These are phyloP conservation scores for Cheilinus undulatus DNA, from an alignment of 2,113 vertebrate species.

Conservation along the genomic window DNA sequence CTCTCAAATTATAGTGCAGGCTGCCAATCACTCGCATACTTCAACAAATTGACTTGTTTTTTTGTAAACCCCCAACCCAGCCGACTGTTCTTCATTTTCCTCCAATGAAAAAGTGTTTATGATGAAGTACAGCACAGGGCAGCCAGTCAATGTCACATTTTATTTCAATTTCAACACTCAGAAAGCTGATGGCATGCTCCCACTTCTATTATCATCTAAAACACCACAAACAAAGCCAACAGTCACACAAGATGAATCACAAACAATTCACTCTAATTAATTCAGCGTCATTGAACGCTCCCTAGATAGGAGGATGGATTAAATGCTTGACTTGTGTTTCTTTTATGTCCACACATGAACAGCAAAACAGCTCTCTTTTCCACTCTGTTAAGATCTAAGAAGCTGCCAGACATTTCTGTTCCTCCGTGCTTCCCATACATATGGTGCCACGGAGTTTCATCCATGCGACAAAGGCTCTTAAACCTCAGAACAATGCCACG, in stretches of 20 bases:
- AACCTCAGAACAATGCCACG: constrained; percentile 65
- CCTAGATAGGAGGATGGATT: constrained; percentile 41
- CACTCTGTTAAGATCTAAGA: constrained; percentile 47
- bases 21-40: constrained; percentile 61
- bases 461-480: constrained; percentile 58
- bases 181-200: constrained; percentile 12
- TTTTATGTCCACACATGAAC: constrained; percentile 52
- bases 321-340: constrained; percentile 63
- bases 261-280: constrained; percentile 53
- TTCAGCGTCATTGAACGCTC: constrained; percentile 54
- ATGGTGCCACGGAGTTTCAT: constrained; percentile 48
- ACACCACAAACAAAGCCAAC: constrained; percentile 36
- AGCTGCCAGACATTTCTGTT: constrained; percentile 56
- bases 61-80: neutral
- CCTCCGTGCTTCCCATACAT: constrained; percentile 68
- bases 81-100: constrained; percentile 8
- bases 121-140: neutral
- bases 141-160: neutral
- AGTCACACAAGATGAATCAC: constrained; percentile 39
- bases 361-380: constrained; percentile 30
- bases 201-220: constrained; percentile 41
- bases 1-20: constrained; percentile 66
- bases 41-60: constrained; percentile 37
- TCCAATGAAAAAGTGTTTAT: neutral
- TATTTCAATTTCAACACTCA: constrained; percentile 6